phyloP scores from a whole-genome alignment of 2,888 invertebrate genomes.

The Drosophila cracens region DNA sequence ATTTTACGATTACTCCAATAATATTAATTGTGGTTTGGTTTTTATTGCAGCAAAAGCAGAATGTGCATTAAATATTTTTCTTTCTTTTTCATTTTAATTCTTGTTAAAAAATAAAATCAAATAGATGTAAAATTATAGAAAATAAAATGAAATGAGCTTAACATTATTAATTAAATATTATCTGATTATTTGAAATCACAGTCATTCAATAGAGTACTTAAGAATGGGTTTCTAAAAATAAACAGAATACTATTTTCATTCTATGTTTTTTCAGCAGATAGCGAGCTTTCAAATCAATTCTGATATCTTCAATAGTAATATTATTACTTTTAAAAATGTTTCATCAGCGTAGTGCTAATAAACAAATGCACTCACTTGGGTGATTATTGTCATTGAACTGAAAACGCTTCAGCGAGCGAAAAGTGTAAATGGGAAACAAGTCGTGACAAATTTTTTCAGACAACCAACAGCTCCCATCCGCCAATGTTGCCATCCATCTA shows the following conservation, averaged over 20 bases:
- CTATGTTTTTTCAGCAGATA: constrained; percentile 8
- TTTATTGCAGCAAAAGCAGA: constrained; percentile 4
- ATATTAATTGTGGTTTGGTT: constrained; percentile 17
- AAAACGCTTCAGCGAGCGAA: constrained; percentile 47
- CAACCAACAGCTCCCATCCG: constrained; percentile 1
- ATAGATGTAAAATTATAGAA: not conserved
- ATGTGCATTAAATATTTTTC: not conserved
- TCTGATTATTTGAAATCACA: not conserved
- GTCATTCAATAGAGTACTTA: not conserved
- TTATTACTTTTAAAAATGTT: constrained; percentile 24
- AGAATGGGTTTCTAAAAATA: not conserved
- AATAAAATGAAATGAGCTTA: not conserved
- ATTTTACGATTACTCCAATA: constrained; percentile 54
- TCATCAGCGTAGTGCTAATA: constrained; percentile 60
- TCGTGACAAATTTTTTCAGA: constrained; percentile 35
- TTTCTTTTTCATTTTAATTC: not conserved
- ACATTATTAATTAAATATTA: not conserved
- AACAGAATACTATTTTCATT: not conserved
- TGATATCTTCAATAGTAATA: constrained; percentile 3
- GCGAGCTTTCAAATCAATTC: constrained; percentile 7
- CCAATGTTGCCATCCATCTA: constrained; percentile 24
- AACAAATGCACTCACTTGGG: constrained; percentile 64
- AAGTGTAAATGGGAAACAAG: constrained; percentile 56
- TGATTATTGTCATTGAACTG: constrained; percentile 74
- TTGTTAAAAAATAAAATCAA: not conserved